A percentile compares a stretch with the other conserved stretches of the same genome.
Conservation (phyloP, 2,797 vertebrate genomes). For the Anguilla obscura region DNA sequence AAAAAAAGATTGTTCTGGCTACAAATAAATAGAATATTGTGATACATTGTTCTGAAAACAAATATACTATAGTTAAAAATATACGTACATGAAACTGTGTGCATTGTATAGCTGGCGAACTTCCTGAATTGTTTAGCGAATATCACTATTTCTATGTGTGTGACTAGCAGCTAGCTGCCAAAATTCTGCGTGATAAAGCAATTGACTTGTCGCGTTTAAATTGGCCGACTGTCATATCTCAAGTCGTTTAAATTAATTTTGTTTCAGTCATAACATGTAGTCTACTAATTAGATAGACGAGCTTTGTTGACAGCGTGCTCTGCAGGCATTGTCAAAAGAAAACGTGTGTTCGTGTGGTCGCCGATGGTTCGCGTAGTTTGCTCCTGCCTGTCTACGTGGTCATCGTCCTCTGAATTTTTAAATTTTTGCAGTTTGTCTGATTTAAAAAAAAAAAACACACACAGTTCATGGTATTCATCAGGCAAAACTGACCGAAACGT, state of each 20-base stretch:
- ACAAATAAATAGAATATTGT: neutral
- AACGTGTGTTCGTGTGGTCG: neutral
- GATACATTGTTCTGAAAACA: neutral
- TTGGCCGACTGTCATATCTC: neutral
- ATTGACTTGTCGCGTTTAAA: neutral
- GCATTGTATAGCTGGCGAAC: neutral
- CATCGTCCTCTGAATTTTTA: neutral
- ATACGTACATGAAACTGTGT: neutral
- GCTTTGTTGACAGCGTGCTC: neutral
- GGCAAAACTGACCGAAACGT: neutral
- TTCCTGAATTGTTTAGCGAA: neutral
- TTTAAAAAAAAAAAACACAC: neutral
- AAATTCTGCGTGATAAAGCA: neutral
- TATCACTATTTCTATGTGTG: neutral
- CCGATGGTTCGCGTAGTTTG: neutral
- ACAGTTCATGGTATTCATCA: neutral
- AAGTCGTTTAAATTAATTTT: neutral
- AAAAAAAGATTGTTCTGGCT: neutral
- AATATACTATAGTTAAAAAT: neutral
- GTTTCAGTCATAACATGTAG: neutral
- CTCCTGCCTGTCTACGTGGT: neutral
- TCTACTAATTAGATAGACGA: neutral
- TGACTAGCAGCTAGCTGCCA: neutral
- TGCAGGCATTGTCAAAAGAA: neutral
- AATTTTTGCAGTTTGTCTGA: neutral